A percentile compares a stretch with the other conserved stretches of the same genome.
These are phyloP conservation scores for Hydrolagus colliei DNA, from an alignment of 2,797 vertebrate genomes.

Conservation along the genomic window DNA sequence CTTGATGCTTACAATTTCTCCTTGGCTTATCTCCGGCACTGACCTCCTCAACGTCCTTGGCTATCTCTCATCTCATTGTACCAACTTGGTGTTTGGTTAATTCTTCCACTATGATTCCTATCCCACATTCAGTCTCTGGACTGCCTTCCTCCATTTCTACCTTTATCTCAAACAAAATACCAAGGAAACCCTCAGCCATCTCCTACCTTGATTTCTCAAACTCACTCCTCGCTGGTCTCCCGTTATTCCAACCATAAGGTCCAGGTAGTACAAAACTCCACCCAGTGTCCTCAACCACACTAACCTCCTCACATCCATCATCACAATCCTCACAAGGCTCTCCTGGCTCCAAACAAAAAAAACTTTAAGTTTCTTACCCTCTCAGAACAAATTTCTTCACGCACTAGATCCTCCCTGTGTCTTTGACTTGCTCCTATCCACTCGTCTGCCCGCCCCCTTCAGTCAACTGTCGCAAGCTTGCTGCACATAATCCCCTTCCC, in stretches of 20 bases:
- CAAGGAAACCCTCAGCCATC: neutral
- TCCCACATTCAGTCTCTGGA: neutral
- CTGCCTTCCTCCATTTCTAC: neutral
- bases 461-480: no score
- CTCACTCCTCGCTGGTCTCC: neutral
- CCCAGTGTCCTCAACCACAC: neutral
- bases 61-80: no score
- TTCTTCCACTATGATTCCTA: neutral
- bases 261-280: neutral
- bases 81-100: no score
- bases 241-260: neutral
- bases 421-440: rapidly evolving
- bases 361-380: neutral
- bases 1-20: no score
- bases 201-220: neutral
- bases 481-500: no score
- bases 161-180: neutral
- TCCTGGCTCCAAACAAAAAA: neutral
- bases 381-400: neutral
- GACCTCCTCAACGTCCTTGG: no score
- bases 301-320: neutral
- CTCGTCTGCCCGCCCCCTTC: no score
- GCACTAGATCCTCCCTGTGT: neutral
- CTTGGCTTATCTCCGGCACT: no score
- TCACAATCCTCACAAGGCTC: neutral